Evolutionary conservation across 1,140 invertebrate genomes (phyloP).

Genomic region (Matsumurasca onukii): DNA sequence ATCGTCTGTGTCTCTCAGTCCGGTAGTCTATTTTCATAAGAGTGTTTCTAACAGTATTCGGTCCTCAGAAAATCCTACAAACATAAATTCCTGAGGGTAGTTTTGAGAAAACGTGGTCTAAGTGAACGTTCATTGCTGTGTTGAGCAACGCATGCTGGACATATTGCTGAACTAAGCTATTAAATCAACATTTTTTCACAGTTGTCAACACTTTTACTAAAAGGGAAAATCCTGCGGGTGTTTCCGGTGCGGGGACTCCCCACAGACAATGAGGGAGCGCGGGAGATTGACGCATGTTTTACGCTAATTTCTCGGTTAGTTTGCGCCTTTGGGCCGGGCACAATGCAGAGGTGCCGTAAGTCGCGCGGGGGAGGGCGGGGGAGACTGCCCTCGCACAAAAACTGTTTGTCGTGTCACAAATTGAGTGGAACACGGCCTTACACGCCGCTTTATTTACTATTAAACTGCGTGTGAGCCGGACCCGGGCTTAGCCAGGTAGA

Average conservation of each 20-base stretch:
- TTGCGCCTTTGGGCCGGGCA: slow-evolving; percentile 9
- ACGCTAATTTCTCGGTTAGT: slow-evolving; percentile 25
- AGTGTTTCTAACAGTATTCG: no score
- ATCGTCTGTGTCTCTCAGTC: no score
- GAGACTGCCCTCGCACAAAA: slow-evolving; percentile 9
- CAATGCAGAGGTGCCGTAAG: slow-evolving; percentile 12
- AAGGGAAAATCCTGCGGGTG: not conserved
- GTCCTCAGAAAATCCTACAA: no score
- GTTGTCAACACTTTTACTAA: not conserved
- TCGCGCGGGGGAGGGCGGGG: slow-evolving; percentile 2
- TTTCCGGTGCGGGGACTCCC: slow-evolving; percentile 7
- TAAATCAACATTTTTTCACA: no score
- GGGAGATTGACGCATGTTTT: slow-evolving; percentile 21
- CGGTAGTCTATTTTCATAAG: no score
- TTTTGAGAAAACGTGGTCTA: no score
- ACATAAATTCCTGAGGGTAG: no score
- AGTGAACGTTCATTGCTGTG: no score
- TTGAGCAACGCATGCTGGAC: no score
- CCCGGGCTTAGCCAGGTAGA: slow-evolving; percentile 22
- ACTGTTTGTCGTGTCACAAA: slow-evolving; percentile 18
- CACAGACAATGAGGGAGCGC: not conserved
- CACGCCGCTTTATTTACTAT: slow-evolving; percentile 26
- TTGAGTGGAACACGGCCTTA: slow-evolving; percentile 23
- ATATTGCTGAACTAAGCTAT: no score
- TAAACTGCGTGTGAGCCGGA: slow-evolving; percentile 7